Base-by-base conservation (phyloP, 2,888 invertebrate species). In the Poecilus cupreus region DNA sequence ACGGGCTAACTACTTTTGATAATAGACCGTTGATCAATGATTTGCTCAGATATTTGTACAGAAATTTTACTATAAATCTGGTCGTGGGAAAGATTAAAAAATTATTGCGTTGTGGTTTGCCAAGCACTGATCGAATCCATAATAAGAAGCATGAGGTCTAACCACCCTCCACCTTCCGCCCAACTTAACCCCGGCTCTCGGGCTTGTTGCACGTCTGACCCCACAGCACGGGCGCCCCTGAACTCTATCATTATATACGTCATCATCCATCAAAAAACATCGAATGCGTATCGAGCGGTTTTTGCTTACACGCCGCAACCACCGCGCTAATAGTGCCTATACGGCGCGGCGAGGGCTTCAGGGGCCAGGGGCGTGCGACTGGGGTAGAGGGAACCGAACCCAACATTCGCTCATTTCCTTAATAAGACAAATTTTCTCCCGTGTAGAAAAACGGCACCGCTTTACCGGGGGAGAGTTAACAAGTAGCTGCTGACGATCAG, bases 231-330 rank as follows among this genome's bases (percentile, higher is more conserved):
- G 70, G 57, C 72, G 72, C 72, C 80, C 70, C 80, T 80, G 80
- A 80, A 72, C 83, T 86, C 86, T 84, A 86, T 87, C 87, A 86
- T 87, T 87, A 87, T 87, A 87, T 86, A 86, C 85, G 86, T 86
- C 87, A 85, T 85, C 87, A 86, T 87, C 87, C 86, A 87, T 87
- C 87, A 87, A 86, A 85, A 85, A 86, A 86, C 84, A 85, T 86
- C 85, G 85, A 86, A 85, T 80, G 46, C 72, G 72, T 72, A 72
- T 72, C 72, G 72, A 72, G 24, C 72, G 46, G 72, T 72, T 72
- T 72, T 72, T 72, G 24, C 46, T n/a, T 37, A 37, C 64, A 37
- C 37, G 64, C 64, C 32, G 60, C 24, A 26, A 37, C 70, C 70
- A 18, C 70, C 70, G 18, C 70, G 37, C 46, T 46, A 72, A 46